Conservation (phyloP, 2,797 vertebrate species). For the Trematomus bernacchii region DNA sequence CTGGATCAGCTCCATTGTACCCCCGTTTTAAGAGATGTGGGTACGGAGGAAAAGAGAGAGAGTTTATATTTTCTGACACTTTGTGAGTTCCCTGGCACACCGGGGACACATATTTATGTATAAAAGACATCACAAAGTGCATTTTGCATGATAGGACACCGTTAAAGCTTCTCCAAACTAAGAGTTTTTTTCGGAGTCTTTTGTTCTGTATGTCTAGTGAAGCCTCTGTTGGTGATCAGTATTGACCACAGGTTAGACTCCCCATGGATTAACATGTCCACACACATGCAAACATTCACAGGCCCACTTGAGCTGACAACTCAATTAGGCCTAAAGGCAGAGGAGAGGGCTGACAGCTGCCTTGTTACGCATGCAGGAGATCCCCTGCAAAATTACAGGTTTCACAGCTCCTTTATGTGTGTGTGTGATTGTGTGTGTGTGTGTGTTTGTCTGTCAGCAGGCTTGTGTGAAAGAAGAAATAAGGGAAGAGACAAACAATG, state of each 20-base stretch:
- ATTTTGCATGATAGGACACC: too few species aligned
- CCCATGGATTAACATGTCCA: slow-evolving; percentile 26
- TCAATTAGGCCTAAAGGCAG: slow-evolving; percentile 32
- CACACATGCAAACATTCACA: slow-evolving; percentile 26
- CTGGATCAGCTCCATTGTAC: too few species aligned
- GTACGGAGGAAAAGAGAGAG: too few species aligned
- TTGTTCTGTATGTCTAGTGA: background rate
- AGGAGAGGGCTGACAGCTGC: slow-evolving; percentile 42
- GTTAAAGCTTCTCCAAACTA: too few species aligned
- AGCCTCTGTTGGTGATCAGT: slow-evolving; percentile 16
- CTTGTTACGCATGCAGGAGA: slow-evolving; percentile 33
- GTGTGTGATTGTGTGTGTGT: too few species aligned
- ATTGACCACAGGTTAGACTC: slow-evolving; percentile 40
- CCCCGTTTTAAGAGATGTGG: too few species aligned
- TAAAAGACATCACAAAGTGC: too few species aligned
- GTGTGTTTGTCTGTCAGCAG: background rate
- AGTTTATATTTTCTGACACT: too few species aligned
- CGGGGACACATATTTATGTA: too few species aligned
- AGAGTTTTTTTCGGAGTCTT: background rate
- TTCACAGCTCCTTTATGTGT: slow-evolving; percentile 26
- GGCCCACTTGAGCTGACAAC: slow-evolving; percentile 36
- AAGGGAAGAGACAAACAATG: background rate
- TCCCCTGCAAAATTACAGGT: slow-evolving; percentile 50
- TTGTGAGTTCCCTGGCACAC: too few species aligned
- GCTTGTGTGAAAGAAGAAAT: background rate